Percentiles rank a stretch among this genome's conserved stretches.
phyloP scores from a whole-genome alignment of 1,140 invertebrate genomes.

The Drosophila santomea region DNA sequence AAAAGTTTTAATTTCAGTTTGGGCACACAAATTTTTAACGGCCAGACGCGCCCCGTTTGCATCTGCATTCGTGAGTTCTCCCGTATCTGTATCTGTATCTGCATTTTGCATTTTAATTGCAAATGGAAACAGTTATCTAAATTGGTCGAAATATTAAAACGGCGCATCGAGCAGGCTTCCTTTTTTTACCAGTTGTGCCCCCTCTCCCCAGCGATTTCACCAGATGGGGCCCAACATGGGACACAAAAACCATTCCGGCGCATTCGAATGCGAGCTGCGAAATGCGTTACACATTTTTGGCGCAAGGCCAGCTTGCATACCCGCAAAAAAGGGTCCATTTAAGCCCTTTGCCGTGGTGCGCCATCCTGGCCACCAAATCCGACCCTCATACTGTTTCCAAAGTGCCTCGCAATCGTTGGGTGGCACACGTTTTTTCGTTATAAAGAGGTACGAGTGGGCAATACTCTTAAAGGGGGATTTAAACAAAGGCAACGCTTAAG shows the following conservation, averaged over 20 bases:
- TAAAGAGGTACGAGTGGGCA: neutral
- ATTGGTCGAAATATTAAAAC: constrained; percentile 83
- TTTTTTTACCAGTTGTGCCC: constrained; percentile 31
- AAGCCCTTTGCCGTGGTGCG: constrained; percentile 27
- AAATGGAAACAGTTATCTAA: constrained; percentile 84
- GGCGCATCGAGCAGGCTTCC: constrained; percentile 50
- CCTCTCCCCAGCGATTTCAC: constrained; percentile 6
- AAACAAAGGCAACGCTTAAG: neutral
- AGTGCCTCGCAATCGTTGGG: neutral
- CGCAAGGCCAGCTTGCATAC: constrained; percentile 44
- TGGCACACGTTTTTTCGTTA: constrained; percentile 6
- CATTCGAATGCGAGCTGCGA: constrained; percentile 26
- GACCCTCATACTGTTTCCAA: neutral
- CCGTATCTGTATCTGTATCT: constrained; percentile 53
- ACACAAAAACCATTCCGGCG: constrained; percentile 31
- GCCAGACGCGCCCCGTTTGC: constrained; percentile 14
- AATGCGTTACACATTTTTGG: constrained; percentile 59
- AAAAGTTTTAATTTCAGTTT: constrained; percentile 82
- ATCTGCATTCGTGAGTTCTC: constrained; percentile 22
- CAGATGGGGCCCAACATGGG: constrained; percentile 31
- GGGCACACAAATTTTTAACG: constrained; percentile 60
- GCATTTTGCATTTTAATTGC: constrained; percentile 84
- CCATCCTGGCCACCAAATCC: constrained; percentile 4
- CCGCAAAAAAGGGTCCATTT: constrained; percentile 32
- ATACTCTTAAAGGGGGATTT: neutral